A percentile compares a stretch with the other conserved stretches of the same genome.
Evolutionary conservation across 1,140 invertebrate species (phyloP).

Genomic region (Aphaenogaster floridana): DNA sequence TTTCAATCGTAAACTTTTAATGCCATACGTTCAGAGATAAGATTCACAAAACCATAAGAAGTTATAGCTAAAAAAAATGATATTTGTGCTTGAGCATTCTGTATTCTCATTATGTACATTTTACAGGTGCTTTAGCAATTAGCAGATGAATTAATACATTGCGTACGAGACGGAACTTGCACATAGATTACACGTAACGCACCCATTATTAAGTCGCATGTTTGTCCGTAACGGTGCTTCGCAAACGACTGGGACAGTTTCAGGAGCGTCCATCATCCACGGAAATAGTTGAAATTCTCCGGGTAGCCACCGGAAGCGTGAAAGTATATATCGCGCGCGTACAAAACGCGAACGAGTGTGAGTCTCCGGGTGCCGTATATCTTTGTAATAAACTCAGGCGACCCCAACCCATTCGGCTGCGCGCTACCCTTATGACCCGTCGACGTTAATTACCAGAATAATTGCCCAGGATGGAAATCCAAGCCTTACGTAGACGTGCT

Average conservation of each 20-base stretch:
- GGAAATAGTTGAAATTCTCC: constrained; percentile 81
- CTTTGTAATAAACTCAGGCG: constrained; percentile 83
- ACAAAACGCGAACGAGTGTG: constrained; percentile 71
- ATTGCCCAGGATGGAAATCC: constrained; percentile 81
- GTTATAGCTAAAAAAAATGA: background rate
- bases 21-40: background rate
- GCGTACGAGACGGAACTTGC: constrained; percentile 3
- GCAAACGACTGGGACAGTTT: constrained; percentile 78
- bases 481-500: constrained; percentile 70
- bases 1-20: background rate
- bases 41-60: background rate
- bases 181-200: constrained; percentile 51
- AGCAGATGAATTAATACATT: constrained; percentile 28
- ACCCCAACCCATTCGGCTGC: constrained; percentile 70
- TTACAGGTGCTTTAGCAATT: constrained; percentile 42
- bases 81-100: background rate
- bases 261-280: constrained; percentile 80
- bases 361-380: constrained; percentile 75
- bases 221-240: constrained; percentile 66
- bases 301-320: constrained; percentile 70
- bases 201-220: constrained; percentile 51
- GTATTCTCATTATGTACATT: background rate
- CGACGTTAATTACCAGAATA: constrained; percentile 83
- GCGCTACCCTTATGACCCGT: constrained; percentile 73
- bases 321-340: constrained; percentile 69